Evolutionary conservation across 2,113 vertebrate species (phyloP), one percentile per base, ranked within the genome.

Genomic region (Semnornis frantzii): DNA sequence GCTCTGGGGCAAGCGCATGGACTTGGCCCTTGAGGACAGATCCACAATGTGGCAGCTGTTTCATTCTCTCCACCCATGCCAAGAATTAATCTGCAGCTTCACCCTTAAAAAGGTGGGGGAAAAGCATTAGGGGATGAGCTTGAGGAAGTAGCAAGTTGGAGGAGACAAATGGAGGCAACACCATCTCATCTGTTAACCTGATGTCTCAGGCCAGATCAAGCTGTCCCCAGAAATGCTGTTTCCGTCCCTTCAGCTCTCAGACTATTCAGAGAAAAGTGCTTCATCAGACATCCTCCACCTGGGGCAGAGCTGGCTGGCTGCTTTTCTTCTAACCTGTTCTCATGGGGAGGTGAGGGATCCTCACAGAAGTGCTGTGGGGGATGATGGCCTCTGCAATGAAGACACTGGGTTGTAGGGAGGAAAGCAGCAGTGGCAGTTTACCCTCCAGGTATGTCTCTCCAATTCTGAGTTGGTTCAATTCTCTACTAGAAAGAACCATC

Each of bases 211-310:
- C 17, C 75, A 46, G 52, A 21, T 50, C 48, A 50, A 50, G 48
- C 48, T 50, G 37, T 39, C 37, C 10, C 50, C 30, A 55, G 64
- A 70, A 76, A 34, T 48, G 9, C 8, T 23, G 6, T 18, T 70
- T 19, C 37, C 31, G 59, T 17, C 42, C 57, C 24, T 9, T 7
- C 18, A 54, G 55, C 65, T 27, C 39, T 13, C 15, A 27, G 63
- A 6, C 6, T 2, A 7, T 12, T 54, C 19, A 31, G 6, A 31
- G 64, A 70, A 23, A 23, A 57, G 52, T 6, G 12, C 10, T 13
- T 33, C 33, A 6, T 3, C 71, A 46, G 46, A 3, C 2, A 2
- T 0, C 46, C n/a, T 44, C 0, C 0, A 8, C 4, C 8, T 25
- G 58, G 34, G 65, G 48, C 48, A 48, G 20, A 48, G 20, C 19